Percentiles rank a stretch among this genome's conserved stretches.
These are phyloP conservation scores for Hemicordylus capensis DNA, from an alignment of 2,113 vertebrate genomes.

Conservation along the genomic window DNA sequence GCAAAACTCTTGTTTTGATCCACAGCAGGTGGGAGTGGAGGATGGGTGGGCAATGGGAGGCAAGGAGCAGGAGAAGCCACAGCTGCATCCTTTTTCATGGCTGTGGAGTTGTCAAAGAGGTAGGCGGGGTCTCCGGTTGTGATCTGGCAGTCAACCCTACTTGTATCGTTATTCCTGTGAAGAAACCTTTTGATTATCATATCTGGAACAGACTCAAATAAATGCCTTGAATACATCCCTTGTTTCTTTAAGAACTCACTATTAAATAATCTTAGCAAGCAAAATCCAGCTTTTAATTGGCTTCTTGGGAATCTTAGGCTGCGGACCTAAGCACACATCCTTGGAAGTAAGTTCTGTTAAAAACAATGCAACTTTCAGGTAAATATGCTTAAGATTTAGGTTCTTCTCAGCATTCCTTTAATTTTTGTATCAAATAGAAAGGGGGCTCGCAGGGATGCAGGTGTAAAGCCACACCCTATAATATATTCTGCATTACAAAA, in stretches of 20 bases:
- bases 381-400: background rate
- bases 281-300: background rate
- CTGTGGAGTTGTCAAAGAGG: background rate
- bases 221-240: fast-evolving
- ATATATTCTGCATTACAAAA: background rate
- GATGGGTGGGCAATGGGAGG: background rate
- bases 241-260: fast-evolving
- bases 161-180: background rate
- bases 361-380: background rate
- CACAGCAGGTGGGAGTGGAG: background rate
- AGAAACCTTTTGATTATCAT: background rate
- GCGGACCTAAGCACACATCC: background rate
- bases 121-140: background rate
- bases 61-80: background rate
- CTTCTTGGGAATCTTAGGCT: background rate
- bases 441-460: background rate
- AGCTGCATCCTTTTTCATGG: background rate
- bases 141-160: background rate
- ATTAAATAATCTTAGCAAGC: background rate
- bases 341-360: background rate
- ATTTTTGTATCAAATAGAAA: background rate
- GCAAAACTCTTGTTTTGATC: background rate
- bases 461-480: slow-evolving; percentile 10
- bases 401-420: background rate
- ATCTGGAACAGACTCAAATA: fast-evolving